Evolutionary conservation across 2,113 vertebrate species (phyloP), one percentile per base, ranked within the genome.

Genomic region (Megaptera novaeangliae): DNA sequence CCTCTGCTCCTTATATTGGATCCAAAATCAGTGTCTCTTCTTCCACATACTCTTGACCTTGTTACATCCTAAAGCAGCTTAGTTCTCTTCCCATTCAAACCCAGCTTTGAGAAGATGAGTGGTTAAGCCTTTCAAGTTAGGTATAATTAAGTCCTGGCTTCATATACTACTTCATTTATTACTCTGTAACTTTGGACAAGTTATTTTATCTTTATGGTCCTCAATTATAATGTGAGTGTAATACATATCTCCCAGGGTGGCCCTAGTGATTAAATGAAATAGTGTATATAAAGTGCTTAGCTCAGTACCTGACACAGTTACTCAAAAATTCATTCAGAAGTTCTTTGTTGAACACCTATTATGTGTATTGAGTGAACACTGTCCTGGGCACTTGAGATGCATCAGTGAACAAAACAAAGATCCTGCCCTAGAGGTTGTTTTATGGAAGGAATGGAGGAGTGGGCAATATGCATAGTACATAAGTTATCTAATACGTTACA

Each of bases 361-460:
- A 29, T 21, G 5, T 91, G 4, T 92, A 36, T 66, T 63, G 64
- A 41, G 71, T 63, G 36, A 49, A 44, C 69, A 64, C 11, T 72
- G 69, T 66, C 78, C 36, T 92, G n/a, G 71, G 21, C 6, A 39
- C 14, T 89, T 80, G 36, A 72, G 64, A 41, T 74, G 49, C 6
- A 59, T 95, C 25, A 71, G 18, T 93, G 81, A 89, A 72, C 78
- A 83, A 87, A 94, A 49, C 27, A 92, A 78, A 84, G 44, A 95
- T 90, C 72, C 55, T 84, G 15, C 20, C 82, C 46, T 68, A 11
- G 55, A 72, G 31, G 15, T 44, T 52, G 63, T 94, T 88, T 91
- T 91, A 21, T 94, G 39, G 59, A 41, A 59, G n/a, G 34, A 88
- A 17, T 74, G 25, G 36, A 75, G 29, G 39, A 90, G 7, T 78